Percentiles rank a stretch among this genome's conserved stretches.
Conservation (phyloP, 2,888 invertebrate genomes). For the Cactoblastis cactorum region DNA sequence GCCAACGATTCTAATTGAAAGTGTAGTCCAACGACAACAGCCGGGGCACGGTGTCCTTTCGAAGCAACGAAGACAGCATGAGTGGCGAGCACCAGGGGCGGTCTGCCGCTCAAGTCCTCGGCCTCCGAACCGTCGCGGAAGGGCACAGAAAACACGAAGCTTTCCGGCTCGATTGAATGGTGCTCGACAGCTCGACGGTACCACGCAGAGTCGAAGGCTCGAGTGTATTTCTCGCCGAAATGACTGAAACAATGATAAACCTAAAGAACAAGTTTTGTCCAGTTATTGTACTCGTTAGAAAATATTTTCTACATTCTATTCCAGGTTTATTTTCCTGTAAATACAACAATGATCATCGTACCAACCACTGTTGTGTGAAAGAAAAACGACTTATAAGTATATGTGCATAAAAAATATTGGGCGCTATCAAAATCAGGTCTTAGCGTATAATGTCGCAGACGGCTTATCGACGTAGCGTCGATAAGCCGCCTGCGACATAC, state of each 20-base stretch:
- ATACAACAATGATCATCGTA: too few species aligned
- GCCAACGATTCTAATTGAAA: conserved; percentile 91
- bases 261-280: too few species aligned
- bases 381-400: too few species aligned
- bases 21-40: conserved; percentile 94
- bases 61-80: conserved; percentile 93
- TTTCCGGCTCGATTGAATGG: conserved; percentile 90
- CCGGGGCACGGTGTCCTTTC: conserved; percentile 90
- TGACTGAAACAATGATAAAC: conserved; percentile 74
- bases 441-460: too few species aligned
- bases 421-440: too few species aligned
- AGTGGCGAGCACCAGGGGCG: conserved; percentile 90
- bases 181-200: conserved; percentile 95
- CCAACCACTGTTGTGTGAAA: too few species aligned
- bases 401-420: too few species aligned
- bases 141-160: conserved; percentile 94
- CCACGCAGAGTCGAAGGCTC: conserved; percentile 94
- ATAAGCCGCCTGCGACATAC: too few species aligned
- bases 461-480: too few species aligned
- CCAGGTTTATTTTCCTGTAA: too few species aligned
- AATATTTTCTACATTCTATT: too few species aligned
- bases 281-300: too few species aligned
- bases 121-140: conserved; percentile 81
- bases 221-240: conserved; percentile 88
- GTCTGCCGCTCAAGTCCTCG: conserved; percentile 78